These are phyloP conservation scores for Ethmia dodecea DNA, from an alignment of 2,888 invertebrate species.

Conservation along the genomic window DNA sequence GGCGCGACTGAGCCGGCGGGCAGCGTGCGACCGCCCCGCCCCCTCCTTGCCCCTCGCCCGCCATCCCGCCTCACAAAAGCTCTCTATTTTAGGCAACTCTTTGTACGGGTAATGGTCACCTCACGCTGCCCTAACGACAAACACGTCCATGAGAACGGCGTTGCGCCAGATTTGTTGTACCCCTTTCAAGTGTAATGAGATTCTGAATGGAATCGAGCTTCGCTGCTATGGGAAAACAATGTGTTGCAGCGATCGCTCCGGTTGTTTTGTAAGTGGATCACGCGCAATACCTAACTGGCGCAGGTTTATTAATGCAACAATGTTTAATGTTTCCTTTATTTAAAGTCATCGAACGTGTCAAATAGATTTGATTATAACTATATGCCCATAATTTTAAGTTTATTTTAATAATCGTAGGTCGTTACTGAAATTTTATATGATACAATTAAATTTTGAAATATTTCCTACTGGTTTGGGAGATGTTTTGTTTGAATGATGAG, in stretches of 20 bases:
- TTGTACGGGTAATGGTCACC: constrained; percentile 77
- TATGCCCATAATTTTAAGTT: too few species aligned
- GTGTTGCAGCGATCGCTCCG: constrained; percentile 34
- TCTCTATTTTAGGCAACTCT: constrained; percentile 78
- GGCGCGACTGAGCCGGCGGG: constrained; percentile 72
- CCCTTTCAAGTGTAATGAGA: constrained; percentile 73
- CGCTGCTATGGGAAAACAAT: constrained; percentile 71
- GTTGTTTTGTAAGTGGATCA: constrained; percentile 67
- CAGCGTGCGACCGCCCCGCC: constrained; percentile 69
- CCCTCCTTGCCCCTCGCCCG: constrained; percentile 54
- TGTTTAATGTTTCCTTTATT: too few species aligned
- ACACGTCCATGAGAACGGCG: constrained; percentile 74
- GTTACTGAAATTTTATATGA: too few species aligned
- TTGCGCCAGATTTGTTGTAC: constrained; percentile 72
- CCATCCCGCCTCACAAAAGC: constrained; percentile 74
- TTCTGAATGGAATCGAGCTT: constrained; percentile 67
- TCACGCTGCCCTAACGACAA: constrained; percentile 76
- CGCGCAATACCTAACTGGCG: too few species aligned
- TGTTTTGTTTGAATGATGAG: constrained; percentile 5
- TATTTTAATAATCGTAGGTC: too few species aligned
- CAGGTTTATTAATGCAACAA: too few species aligned
- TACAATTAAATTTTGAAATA: too few species aligned
- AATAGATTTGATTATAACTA: too few species aligned
- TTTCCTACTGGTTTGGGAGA: too few species aligned
- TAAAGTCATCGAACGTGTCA: too few species aligned